Evolutionary conservation across 64 coral and sea anemone genomes (phyloP), one percentile per base, ranked within the genome.

Genomic region (Cladopsammia gracilis): DNA sequence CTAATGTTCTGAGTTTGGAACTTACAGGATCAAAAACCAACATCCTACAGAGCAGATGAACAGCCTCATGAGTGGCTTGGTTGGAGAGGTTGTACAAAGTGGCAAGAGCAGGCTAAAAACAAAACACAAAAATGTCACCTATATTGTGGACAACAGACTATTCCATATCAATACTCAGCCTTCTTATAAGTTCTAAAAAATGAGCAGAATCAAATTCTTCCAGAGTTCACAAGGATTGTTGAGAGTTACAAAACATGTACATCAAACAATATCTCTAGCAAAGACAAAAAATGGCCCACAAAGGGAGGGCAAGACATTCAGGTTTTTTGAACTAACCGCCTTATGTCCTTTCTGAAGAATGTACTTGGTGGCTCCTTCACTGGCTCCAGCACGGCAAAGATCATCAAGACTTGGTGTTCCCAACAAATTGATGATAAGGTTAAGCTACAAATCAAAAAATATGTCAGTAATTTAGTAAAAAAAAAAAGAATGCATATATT

Each of bases 1-100:
- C 2, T 34, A 76, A 76, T 76, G 51, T 8, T n/a, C 15, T 19
- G 19, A 44, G 18, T 25, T 1, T 6, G 64, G 3, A 15, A 99
- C 98, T 91, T 92, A 99, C 94, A 45, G 94, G 94, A 88, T 99
- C 92, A 89, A 99, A 99, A 20, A 96, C 97, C 62, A 98, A 71
- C 97, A 98, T 98, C 44, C 97, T 93, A 70, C 94, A 96, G 44
- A 98, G 88, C 43, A 98, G 58, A 78, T 98, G 97, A 14, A 98
- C 94, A 81, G 97, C 94, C 64, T 98, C 97, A 48, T 98, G 97
- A 0, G 97, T 98, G 5, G 97, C 97, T 81, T 96, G 93, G 45
- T 79, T 90, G 52, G 97, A 98, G 7, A 96, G 85, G 54, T 96
- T 99, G 70, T 99, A 99, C 69, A 99, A 45, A 51, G 94, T 90